Base-by-base conservation (phyloP, 2,888 invertebrate species). In the Crioceris asparagi region DNA sequence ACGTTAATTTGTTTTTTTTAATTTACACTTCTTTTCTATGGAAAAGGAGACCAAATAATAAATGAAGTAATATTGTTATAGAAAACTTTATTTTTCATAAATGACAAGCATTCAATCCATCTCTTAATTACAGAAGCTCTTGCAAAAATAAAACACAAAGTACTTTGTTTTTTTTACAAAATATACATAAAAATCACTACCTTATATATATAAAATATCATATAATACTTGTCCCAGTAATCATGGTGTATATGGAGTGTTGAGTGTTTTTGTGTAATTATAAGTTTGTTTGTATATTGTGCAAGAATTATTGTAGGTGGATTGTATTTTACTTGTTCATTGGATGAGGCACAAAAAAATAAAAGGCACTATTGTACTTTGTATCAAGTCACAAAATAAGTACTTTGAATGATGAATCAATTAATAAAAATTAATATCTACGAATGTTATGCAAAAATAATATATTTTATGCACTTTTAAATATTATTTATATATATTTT, bases 121-220 rank as follows among this genome's bases (percentile, higher is more conserved):
- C 15, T 27, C 56, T 51, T 55, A 57, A 56, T 61, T 62, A 62
- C 61, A 63, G 55, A 60, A 60, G 61, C 59, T 52, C 44, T 52
- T 45, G 48, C 48, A 48, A 47, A 49, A 49, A 47, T 46, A 47
- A 44, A 50, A 41, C 42, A 40, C 46, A 48, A 44, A 44, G 27
- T 15, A 27, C 12, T 14, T 14, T n/a, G n/a, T 12, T 27, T 44
- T 57, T 58, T 60, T 55, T 62, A 62, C 62, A 62, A 62, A 62
- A 58, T 61, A 57, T 61, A 61, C 55, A 55, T 45, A 44, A 38
- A 41, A 15, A 27, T 43, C 36, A 44, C 40, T 47, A 44, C 44
- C 46, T 46, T 43, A n/a, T n/a, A n/a, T n/a, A n/a, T n/a, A n/a
- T n/a, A n/a, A n/a, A n/a, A n/a, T n/a, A n/a, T n/a, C n/a, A n/a